Evolutionary conservation across 1,140 invertebrate species (phyloP), one percentile per base, ranked within the genome.

Genomic region (Augochlora pura): DNA sequence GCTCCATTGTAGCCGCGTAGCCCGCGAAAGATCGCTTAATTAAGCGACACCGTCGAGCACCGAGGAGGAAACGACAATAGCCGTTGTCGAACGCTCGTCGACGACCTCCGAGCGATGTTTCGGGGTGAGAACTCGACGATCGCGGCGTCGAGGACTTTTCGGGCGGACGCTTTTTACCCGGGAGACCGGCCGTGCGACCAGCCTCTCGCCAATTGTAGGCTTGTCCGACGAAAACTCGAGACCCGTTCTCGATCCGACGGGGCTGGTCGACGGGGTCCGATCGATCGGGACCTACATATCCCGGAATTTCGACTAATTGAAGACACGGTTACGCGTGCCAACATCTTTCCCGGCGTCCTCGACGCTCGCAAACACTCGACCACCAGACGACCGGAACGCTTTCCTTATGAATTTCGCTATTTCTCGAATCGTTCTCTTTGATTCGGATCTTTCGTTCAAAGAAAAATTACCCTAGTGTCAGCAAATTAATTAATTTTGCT

Each of bases 61-160:
- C 25, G 27, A 54, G 12, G 18, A 14, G 16, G n/a, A 32, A 57
- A 57, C 18, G 27, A 57, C 3, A 32, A 69, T 32, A 69, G 54
- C 18, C 14, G 21, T 52, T 52, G 52, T 69, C 49, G 27, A 42
- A 65, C 21, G 46, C 16, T 54, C 46, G 23, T 54, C 46, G 46
- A 65, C 63, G 18, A 9, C 18, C 32, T 38, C 3, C 42, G 42
- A 32, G 62, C 63, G 21, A 49, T 66, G 64, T 66, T 66, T 46
- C 39, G 39, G 38, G 39, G 64, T 23, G 38, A 46, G 39, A 46
- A 66, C 10, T 46, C 7, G 42, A 7, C 39, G n/a, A 14, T 23
- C n/a, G n/a, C n/a, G 23, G 23, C 39, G 39, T 46, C 64, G 18
- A 46, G 64, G 39, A 66, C 63, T 65, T 65, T 42, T 65, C 23